Percentiles rank a stretch among this genome's conserved stretches.
phyloP scores from a whole-genome alignment of 2,113 vertebrate genomes.

The Prunella fulvescens region DNA sequence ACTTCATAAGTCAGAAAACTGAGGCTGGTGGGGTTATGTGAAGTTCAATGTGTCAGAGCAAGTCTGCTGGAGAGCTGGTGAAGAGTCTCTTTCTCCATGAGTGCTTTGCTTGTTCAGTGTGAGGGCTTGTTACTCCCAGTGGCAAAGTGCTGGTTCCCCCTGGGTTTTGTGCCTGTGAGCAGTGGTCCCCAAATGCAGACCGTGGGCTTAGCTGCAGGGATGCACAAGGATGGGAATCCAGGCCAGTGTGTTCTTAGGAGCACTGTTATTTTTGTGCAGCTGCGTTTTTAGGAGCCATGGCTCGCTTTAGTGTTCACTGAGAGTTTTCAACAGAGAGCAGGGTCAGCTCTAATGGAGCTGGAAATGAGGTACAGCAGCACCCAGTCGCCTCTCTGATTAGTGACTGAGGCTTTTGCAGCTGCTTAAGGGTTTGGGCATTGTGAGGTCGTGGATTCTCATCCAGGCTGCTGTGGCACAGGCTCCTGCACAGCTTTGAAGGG shows the following conservation, averaged over 20 bases:
- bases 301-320: not conserved
- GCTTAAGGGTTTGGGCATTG: not conserved
- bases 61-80: not conserved
- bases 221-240: not conserved
- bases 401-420: not conserved
- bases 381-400: not conserved
- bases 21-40: not conserved
- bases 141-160: not conserved
- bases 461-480: not conserved
- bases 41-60: not conserved
- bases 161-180: not conserved
- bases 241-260: not conserved
- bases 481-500: not conserved
- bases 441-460: not conserved
- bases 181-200: not conserved
- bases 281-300: not conserved
- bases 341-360: not conserved
- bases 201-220: accelerated
- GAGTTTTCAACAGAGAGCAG: not conserved
- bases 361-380: not conserved
- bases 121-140: not conserved
- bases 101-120: not conserved
- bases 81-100: not conserved
- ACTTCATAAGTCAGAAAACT: not conserved
- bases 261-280: not conserved